Conservation (phyloP, 2,113 vertebrate genomes). For the Centropus bengalensis region DNA sequence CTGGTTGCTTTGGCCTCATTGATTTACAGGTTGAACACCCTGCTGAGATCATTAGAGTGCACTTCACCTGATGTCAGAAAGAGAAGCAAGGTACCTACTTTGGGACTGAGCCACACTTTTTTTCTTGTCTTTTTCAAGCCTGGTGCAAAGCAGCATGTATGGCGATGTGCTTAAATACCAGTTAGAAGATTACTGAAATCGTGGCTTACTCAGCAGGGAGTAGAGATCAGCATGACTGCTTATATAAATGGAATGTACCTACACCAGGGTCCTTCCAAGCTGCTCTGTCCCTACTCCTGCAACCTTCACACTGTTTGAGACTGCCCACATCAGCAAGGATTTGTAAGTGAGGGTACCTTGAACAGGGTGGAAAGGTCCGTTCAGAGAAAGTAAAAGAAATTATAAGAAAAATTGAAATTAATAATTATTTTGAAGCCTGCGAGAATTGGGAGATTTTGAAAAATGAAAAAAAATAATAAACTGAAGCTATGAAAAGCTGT, state of each 20-base stretch:
- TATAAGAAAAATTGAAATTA: neutral
- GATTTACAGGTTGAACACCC: neutral
- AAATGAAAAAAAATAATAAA: neutral
- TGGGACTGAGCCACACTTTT: neutral
- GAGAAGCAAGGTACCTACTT: neutral
- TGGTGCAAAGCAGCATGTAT: neutral
- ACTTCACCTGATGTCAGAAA: neutral
- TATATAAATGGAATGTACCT: neutral
- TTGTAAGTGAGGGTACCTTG: neutral
- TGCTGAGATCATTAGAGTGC: neutral
- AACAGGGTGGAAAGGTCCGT: neutral
- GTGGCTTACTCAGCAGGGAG: neutral
- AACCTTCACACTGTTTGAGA: neutral
- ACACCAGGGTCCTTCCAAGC: neutral
- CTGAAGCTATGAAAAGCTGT: neutral
- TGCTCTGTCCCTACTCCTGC: neutral
- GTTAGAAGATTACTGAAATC: conserved; percentile 26
- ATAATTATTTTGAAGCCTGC: neutral
- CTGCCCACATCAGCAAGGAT: neutral
- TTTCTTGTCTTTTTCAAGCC: neutral
- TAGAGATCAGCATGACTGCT: neutral
- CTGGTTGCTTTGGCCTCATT: neutral
- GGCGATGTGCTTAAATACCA: neutral
- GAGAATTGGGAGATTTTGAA: neutral
- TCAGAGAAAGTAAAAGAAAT: neutral